Evolutionary conservation across 1,140 invertebrate species (phyloP).

Genomic region (Neodiprion fabricii): DNA sequence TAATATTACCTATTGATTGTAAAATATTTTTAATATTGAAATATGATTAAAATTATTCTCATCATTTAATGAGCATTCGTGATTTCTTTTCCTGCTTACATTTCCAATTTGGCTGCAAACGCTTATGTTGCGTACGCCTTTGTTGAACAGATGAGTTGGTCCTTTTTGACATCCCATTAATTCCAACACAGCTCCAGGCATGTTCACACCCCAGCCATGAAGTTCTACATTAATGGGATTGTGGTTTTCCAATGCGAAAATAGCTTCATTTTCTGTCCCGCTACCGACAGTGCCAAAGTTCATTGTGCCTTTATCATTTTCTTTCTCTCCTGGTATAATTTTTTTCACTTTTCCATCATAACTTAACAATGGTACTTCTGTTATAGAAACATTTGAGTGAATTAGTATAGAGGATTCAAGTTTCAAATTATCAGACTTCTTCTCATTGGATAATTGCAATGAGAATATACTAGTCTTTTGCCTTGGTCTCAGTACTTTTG

Average conservation of each 20-base stretch:
- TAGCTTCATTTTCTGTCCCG: slow-evolving; percentile 70
- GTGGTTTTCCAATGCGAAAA: slow-evolving; percentile 77
- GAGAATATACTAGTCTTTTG: slow-evolving; percentile 68
- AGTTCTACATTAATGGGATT: slow-evolving; percentile 78
- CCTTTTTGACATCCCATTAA: slow-evolving; percentile 75
- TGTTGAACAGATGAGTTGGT: slow-evolving; percentile 52
- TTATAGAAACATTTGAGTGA: slow-evolving; percentile 76
- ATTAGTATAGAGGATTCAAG: slow-evolving; percentile 71
- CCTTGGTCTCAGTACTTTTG: slow-evolving; percentile 68
- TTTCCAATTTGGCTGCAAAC: slow-evolving; percentile 54
- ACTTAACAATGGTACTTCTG: slow-evolving; percentile 74
- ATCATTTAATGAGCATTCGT: slow-evolving; percentile 30
- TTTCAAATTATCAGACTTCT: slow-evolving; percentile 65
- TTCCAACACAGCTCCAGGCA: slow-evolving; percentile 71
- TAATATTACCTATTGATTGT: not conserved
- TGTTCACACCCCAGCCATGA: slow-evolving; percentile 72
- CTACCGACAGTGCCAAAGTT: slow-evolving; percentile 81
- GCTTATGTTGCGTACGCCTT: slow-evolving; percentile 53
- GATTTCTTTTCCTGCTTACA: slow-evolving; percentile 38
- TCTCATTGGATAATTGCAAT: slow-evolving; percentile 64
- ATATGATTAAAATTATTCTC: slow-evolving; percentile 20
- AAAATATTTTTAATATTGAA: slow-evolving; percentile 8
- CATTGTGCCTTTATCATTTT: slow-evolving; percentile 66
- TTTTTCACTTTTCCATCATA: slow-evolving; percentile 76
- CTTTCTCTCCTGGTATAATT: slow-evolving; percentile 60